These are phyloP conservation scores for Pluvialis apricaria DNA, from an alignment of 2,113 vertebrate genomes.

Conservation along the genomic window DNA sequence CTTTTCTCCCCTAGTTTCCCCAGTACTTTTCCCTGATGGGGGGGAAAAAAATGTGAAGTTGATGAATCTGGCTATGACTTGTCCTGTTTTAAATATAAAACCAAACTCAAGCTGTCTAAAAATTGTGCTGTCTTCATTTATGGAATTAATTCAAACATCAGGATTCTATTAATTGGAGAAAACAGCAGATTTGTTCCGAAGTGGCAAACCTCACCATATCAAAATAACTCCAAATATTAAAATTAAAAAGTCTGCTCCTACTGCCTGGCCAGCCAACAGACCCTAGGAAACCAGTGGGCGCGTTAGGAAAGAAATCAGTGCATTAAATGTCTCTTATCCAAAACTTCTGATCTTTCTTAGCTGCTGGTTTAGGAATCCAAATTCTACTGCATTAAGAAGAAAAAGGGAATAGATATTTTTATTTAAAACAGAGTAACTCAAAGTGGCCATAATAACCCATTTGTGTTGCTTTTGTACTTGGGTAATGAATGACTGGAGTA, in stretches of 20 bases:
- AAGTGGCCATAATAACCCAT: slow-evolving; percentile 9
- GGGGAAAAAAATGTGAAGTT: neutral
- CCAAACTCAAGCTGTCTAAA: neutral
- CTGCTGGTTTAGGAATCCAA: neutral
- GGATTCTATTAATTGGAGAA: neutral
- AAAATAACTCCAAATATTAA: neutral
- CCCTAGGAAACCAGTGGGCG: neutral
- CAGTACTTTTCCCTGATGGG: neutral
- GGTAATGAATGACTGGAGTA: slow-evolving; percentile 34
- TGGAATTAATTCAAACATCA: neutral
- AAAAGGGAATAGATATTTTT: neutral
- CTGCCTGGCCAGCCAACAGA: neutral
- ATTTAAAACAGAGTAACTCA: slow-evolving; percentile 15
- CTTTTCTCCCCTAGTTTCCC: neutral
- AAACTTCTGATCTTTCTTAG: neutral
- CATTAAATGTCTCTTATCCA: neutral
- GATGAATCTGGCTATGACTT: neutral
- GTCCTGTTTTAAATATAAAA: neutral
- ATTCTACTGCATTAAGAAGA: neutral
- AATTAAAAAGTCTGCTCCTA: neutral
- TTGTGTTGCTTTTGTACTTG: slow-evolving; percentile 26
- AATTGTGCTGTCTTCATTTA: neutral
- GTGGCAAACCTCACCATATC: neutral
- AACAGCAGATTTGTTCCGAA: neutral
- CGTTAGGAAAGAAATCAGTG: neutral